Conservation (phyloP, 2,797 vertebrate species). For the Acanthurus leucopareius region DNA sequence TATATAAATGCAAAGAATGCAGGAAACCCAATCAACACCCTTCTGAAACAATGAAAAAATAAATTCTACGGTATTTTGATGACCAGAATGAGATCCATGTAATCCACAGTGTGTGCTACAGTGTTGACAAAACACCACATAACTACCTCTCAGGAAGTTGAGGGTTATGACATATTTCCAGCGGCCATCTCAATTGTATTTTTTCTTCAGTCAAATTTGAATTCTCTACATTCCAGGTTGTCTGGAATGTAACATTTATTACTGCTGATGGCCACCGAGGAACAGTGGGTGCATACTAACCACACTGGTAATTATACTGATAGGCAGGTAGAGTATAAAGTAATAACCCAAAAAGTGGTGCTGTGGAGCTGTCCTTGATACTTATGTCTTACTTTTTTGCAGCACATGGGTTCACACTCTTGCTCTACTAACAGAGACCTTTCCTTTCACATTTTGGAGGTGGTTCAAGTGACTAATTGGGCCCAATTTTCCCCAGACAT, state of each 20-base stretch:
- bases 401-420: slow-evolving; percentile 27
- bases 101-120: not conserved
- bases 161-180: slow-evolving; percentile 17
- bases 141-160: slow-evolving; percentile 6
- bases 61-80: not conserved
- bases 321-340: slow-evolving; percentile 22
- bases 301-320: slow-evolving; percentile 50
- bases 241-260: slow-evolving; percentile 35
- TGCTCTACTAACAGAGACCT: slow-evolving; percentile 45
- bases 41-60: too few relatives aligned
- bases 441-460: slow-evolving; percentile 45
- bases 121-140: slow-evolving; percentile 15
- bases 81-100: not conserved
- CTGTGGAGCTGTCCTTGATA: slow-evolving; percentile 39
- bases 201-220: slow-evolving; percentile 20
- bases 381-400: not conserved
- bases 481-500: slow-evolving; percentile 35
- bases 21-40: not conserved
- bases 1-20: not conserved
- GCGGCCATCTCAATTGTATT: slow-evolving; percentile 23
- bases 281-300: slow-evolving; percentile 24
- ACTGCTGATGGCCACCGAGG: slow-evolving; percentile 18
- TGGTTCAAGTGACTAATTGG: slow-evolving; percentile 64
- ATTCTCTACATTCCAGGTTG: slow-evolving; percentile 30
- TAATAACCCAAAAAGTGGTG: slow-evolving; percentile 25